Percentiles rank a stretch among this genome's conserved stretches.
Evolutionary conservation across 2,888 invertebrate species (phyloP).

Genomic region (Trichacis sp.): DNA sequence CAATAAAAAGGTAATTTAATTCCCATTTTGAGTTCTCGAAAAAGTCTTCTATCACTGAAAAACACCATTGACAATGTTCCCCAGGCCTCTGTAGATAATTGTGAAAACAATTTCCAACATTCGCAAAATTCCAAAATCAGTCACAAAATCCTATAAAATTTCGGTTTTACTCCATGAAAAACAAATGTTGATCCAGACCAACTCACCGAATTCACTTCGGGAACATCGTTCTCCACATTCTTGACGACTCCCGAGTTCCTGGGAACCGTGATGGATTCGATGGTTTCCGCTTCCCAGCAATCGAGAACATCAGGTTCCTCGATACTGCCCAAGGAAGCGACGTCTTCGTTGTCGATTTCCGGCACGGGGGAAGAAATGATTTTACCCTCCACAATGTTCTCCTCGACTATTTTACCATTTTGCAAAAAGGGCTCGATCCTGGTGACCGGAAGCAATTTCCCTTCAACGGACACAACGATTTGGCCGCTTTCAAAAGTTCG

Average conservation of each 20-base stretch:
- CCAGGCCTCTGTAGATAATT: too few relatives aligned
- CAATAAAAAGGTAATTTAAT: too few relatives aligned
- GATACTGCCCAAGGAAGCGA: slow-evolving; percentile 57
- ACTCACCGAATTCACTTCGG: slow-evolving; percentile 45
- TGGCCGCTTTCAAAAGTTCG: slow-evolving; percentile 64
- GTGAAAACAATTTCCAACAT: too few relatives aligned
- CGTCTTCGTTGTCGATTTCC: slow-evolving; percentile 34
- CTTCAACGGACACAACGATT: slow-evolving; percentile 61
- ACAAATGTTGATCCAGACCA: too few relatives aligned
- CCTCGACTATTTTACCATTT: slow-evolving; percentile 14
- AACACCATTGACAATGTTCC: too few relatives aligned
- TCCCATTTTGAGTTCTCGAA: too few relatives aligned
- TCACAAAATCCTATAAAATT: too few relatives aligned
- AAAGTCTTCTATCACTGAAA: too few relatives aligned
- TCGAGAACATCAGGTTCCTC: slow-evolving; percentile 70
- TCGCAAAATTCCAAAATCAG: too few relatives aligned
- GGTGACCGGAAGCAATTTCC: slow-evolving; percentile 58
- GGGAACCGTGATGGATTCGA: slow-evolving; percentile 57
- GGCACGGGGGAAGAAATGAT: background rate
- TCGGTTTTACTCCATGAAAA: too few relatives aligned
- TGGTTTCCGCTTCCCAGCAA: slow-evolving; percentile 69
- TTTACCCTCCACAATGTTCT: slow-evolving; percentile 12
- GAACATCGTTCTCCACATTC: slow-evolving; percentile 43
- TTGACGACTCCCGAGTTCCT: slow-evolving; percentile 38
- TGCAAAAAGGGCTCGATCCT: slow-evolving; percentile 46